Percentiles rank a stretch among this genome's conserved stretches.
Evolutionary conservation across 1,140 invertebrate genomes (phyloP).

Genomic region (Belonocnema kinseyi): DNA sequence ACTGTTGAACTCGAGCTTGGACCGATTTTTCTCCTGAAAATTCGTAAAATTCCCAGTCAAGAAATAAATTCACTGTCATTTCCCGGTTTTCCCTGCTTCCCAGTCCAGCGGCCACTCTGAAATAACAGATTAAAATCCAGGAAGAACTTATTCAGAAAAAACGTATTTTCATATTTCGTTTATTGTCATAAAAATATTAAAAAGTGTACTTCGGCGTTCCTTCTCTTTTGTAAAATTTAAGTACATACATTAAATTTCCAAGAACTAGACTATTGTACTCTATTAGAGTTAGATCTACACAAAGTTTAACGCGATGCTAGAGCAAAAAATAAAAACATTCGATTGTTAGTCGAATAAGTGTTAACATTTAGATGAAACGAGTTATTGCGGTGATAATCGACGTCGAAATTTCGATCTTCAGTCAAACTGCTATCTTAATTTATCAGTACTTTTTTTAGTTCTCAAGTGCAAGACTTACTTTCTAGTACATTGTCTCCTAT

Average conservation of each 20-base stretch:
- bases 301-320: neutral
- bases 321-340: constrained; percentile 10
- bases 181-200: constrained; percentile 30
- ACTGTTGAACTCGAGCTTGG: too few species aligned
- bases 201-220: constrained; percentile 5
- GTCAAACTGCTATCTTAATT: constrained; percentile 21
- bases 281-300: neutral
- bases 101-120: too few species aligned
- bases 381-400: constrained; percentile 3
- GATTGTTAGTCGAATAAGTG: constrained; percentile 10
- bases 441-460: constrained; percentile 23
- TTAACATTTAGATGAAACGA: constrained; percentile 21
- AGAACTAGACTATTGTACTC: constrained; percentile 7
- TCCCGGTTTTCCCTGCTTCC: too few species aligned
- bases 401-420: constrained; percentile 10
- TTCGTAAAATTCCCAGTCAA: too few species aligned
- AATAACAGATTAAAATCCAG: too few species aligned
- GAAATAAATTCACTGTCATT: too few species aligned
- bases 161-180: constrained; percentile 3
- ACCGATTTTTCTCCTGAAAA: too few species aligned
- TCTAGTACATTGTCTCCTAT: neutral
- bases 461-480: neutral
- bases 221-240: constrained; percentile 17
- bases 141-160: neutral
- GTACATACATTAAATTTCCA: constrained; percentile 14